Conservation (phyloP, 2,113 vertebrate genomes). For the Nicator chloris region DNA sequence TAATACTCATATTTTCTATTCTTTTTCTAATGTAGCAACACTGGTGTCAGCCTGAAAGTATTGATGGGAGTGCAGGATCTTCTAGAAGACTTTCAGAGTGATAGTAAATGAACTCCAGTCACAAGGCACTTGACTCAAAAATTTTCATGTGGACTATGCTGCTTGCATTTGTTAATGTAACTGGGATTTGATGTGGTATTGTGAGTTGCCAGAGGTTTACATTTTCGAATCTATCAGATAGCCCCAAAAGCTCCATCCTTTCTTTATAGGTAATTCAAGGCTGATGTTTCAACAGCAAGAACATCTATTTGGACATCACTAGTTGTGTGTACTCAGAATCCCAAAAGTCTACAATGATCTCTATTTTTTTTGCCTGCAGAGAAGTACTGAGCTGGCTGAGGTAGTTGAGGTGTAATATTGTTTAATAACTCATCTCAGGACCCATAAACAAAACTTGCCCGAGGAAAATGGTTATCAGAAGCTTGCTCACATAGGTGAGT, state of each 20-base stretch:
- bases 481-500: background rate
- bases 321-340: background rate
- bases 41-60: rapidly evolving
- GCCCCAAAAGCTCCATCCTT: background rate
- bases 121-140: background rate
- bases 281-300: background rate
- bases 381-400: background rate
- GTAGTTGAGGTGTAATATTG: background rate
- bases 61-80: background rate
- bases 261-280: background rate
- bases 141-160: background rate
- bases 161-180: background rate
- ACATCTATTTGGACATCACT: background rate
- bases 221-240: background rate
- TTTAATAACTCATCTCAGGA: background rate
- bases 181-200: background rate
- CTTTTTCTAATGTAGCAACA: background rate
- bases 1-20: background rate
- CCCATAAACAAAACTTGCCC: background rate
- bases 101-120: background rate
- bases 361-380: background rate
- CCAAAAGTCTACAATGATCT: background rate
- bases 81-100: background rate
- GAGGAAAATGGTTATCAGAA: background rate
- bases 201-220: background rate